Evolutionary conservation across 2,113 vertebrate genomes (phyloP).

Genomic region (Paradoxurus hermaphroditus): DNA sequence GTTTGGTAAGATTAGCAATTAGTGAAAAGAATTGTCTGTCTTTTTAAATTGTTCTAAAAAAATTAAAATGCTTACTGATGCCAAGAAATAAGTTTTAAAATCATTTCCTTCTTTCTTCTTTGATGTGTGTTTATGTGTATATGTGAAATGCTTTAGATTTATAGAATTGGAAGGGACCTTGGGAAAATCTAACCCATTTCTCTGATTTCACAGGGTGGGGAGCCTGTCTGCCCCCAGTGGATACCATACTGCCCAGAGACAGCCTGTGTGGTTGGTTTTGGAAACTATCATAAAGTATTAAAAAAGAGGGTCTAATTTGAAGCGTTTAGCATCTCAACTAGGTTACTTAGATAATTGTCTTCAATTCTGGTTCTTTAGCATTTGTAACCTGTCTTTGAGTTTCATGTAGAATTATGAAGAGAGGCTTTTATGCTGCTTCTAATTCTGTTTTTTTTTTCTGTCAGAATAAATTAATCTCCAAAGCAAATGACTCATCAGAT

Average conservation of each 20-base stretch:
- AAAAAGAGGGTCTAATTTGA: neutral
- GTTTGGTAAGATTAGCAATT: neutral
- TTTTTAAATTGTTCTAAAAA: neutral
- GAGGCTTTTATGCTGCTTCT: neutral
- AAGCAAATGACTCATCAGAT: neutral
- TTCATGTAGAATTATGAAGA: neutral
- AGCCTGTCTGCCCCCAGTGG: neutral
- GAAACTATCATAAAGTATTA: neutral
- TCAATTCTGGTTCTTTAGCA: neutral
- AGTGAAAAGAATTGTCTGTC: neutral
- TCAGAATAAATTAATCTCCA: conserved; percentile 2
- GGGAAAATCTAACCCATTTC: neutral
- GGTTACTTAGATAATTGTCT: neutral
- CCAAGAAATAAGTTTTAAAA: neutral
- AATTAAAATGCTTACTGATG: neutral
- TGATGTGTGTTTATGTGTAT: neutral
- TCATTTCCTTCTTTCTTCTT: neutral
- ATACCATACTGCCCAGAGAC: neutral
- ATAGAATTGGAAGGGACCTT: neutral
- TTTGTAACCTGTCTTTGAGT: neutral
- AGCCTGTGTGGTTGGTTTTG: neutral
- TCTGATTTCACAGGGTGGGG: neutral
- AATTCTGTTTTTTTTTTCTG: neutral
- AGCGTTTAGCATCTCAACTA: neutral
- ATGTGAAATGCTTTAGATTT: neutral